Conservation (phyloP, 2,888 invertebrate genomes). For the Torymus auratus region DNA sequence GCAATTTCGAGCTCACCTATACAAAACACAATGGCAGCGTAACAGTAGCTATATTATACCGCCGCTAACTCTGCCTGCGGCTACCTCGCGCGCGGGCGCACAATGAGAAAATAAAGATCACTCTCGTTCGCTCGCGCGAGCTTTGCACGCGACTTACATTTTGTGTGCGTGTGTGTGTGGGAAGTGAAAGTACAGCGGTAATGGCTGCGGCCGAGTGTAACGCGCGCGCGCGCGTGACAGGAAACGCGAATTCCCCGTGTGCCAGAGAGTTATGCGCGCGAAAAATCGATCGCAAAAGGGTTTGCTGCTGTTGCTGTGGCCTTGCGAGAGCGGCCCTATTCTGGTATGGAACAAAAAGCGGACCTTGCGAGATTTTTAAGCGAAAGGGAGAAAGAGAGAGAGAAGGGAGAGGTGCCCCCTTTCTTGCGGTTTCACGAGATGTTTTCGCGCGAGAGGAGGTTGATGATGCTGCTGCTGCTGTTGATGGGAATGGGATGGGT, state of each 20-base stretch:
- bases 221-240: conserved; percentile 49
- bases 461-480: no score
- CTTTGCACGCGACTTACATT: no score
- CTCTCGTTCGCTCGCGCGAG: conserved; percentile 30
- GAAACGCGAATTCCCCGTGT: conserved; percentile 52
- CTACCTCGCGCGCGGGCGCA: background rate
- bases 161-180: conserved; percentile 4
- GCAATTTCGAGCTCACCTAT: no score
- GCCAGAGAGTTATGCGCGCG: background rate
- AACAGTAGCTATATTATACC: no score
- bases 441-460: no score
- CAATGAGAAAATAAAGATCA: conserved; percentile 56
- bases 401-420: no score
- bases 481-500: no score
- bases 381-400: no score
- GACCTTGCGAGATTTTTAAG: conserved; percentile 12
- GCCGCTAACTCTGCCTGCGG: no score
- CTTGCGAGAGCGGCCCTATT: background rate
- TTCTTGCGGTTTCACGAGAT: no score
- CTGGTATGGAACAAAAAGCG: conserved; percentile 6
- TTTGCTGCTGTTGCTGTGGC: conserved; percentile 15
- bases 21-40: no score
- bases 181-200: conserved; percentile 51
- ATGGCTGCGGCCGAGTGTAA: conserved; percentile 6
- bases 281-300: conserved; percentile 29